A percentile compares a stretch with the other conserved stretches of the same genome.
phyloP scores from a whole-genome alignment of 2,888 invertebrate species.

The Troides aeacus region DNA sequence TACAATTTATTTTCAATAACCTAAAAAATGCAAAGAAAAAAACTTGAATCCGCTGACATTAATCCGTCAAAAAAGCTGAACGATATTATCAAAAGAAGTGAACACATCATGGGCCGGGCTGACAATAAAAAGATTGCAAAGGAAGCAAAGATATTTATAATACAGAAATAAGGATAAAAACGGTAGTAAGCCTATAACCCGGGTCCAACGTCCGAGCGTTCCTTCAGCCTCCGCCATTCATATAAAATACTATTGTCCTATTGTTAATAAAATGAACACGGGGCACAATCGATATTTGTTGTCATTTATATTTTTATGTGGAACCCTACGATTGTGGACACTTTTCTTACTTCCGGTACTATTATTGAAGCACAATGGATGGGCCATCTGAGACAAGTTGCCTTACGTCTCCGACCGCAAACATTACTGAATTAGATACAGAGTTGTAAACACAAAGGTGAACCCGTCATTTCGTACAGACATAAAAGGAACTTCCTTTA shows the following conservation, averaged over 20 bases:
- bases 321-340: constrained; percentile 50
- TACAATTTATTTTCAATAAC: constrained; percentile 21
- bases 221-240: constrained; percentile 43
- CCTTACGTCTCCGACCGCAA: constrained; percentile 59
- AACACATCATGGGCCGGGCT: constrained; percentile 25
- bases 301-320: constrained; percentile 64
- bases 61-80: constrained; percentile 48
- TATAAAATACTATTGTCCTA: constrained; percentile 45
- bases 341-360: constrained; percentile 62
- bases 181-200: constrained; percentile 42
- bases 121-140: constrained; percentile 44
- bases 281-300: constrained; percentile 65
- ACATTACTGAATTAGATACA: constrained; percentile 35
- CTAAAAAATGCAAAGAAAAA: constrained; percentile 24
- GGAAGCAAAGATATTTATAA: constrained; percentile 47
- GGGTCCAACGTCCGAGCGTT: constrained; percentile 38
- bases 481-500: constrained; percentile 2
- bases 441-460: constrained; percentile 29
- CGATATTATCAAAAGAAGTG: constrained; percentile 36
- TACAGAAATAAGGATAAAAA: constrained; percentile 38
- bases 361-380: constrained; percentile 51
- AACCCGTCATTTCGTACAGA: background rate
- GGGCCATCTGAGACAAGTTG: constrained; percentile 45
- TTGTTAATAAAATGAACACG: constrained; percentile 51
- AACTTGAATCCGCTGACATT: constrained; percentile 48